Percentiles rank a stretch among this genome's conserved stretches.
Conservation (phyloP, 2,888 invertebrate genomes). For the Lagria hirta region DNA sequence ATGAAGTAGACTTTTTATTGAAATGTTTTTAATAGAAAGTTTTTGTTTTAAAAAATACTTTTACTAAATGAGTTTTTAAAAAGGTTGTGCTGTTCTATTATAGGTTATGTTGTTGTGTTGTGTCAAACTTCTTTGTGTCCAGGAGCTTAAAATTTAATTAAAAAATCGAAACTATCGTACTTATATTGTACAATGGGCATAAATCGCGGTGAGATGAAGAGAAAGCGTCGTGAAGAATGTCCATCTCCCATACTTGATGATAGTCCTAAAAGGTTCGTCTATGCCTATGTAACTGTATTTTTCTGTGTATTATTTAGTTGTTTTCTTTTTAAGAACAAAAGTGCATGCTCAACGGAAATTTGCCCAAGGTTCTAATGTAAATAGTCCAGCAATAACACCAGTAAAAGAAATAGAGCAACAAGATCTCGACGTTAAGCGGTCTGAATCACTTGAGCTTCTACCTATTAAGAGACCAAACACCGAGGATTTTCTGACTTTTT, state of each 20-base stretch:
- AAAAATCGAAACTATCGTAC: background rate
- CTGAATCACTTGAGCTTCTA: slow-evolving; percentile 62
- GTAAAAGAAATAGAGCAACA: slow-evolving; percentile 63
- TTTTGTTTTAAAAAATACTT: too few species aligned
- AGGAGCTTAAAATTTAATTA: slow-evolving; percentile 1
- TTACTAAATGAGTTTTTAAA: too few species aligned
- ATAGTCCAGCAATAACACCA: slow-evolving; percentile 61
- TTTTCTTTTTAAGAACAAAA: slow-evolving; percentile 62
- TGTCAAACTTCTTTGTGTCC: slow-evolving; percentile 2
- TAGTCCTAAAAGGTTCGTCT: slow-evolving; percentile 55
- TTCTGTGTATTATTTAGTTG: too few species aligned
- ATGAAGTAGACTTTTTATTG: too few species aligned
- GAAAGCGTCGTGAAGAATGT: slow-evolving; percentile 51
- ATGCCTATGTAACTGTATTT: too few species aligned
- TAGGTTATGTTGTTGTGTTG: slow-evolving; percentile 10
- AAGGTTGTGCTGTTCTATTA: too few species aligned
- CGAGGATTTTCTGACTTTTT: slow-evolving; percentile 82
- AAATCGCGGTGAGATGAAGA: slow-evolving; percentile 50
- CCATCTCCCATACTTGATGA: slow-evolving; percentile 48
- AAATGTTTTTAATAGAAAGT: too few species aligned
- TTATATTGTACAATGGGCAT: slow-evolving; percentile 44
- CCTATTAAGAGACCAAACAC: slow-evolving; percentile 74
- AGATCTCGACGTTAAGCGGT: slow-evolving; percentile 53
- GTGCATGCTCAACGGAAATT: slow-evolving; percentile 87
- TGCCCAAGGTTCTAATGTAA: slow-evolving; percentile 73